Evolutionary conservation across 2,888 invertebrate genomes (phyloP).

Genomic region (Tetramorium bicarinatum): DNA sequence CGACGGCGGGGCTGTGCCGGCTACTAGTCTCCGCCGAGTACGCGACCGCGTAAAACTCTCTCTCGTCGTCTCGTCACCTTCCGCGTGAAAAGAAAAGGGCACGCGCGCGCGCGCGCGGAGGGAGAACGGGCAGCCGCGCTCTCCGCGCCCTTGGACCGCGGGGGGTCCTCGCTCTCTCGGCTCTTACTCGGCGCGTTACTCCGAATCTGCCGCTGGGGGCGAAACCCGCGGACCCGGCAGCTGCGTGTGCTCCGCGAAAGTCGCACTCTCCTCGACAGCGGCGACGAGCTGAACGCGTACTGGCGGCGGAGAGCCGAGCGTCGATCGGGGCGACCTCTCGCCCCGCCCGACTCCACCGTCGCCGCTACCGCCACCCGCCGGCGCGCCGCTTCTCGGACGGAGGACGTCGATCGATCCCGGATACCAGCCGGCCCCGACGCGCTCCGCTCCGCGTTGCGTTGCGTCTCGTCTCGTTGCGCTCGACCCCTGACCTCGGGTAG

Average conservation of each 20-base stretch:
- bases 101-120: no score
- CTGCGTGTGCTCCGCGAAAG: constrained; percentile 48
- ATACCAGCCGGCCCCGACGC: constrained; percentile 62
- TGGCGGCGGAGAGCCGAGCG: constrained; percentile 86
- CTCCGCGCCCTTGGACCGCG: background rate
- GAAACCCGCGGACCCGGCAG: constrained; percentile 26
- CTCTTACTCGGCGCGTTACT: constrained; percentile 20
- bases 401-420: constrained; percentile 76
- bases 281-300: constrained; percentile 86
- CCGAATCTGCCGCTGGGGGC: constrained; percentile 19
- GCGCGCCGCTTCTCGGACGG: background rate
- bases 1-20: background rate
- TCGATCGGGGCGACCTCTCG: constrained; percentile 89
- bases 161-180: background rate
- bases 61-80: no score
- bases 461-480: constrained; percentile 7
- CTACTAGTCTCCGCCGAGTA: no score
- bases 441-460: constrained; percentile 49
- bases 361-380: constrained; percentile 59
- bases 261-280: constrained; percentile 82
- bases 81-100: no score
- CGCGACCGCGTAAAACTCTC: no score
- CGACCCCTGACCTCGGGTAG: background rate
- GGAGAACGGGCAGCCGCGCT: no score
- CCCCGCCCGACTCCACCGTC: constrained; percentile 87